Evolutionary conservation across 2,888 invertebrate species (phyloP).

Genomic region (Congeria kusceri): DNA sequence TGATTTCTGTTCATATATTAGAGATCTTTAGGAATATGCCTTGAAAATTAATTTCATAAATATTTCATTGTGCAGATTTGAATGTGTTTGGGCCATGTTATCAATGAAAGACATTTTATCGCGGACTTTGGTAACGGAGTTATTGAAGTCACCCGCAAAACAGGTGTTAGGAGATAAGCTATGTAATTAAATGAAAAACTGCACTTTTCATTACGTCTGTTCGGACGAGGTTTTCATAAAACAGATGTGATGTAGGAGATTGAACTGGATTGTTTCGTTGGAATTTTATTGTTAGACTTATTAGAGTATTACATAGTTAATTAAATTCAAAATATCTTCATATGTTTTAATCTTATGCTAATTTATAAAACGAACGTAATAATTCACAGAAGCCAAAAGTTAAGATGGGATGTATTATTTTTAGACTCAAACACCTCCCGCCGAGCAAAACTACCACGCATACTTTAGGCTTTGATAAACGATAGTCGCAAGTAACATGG

Average conservation of each 20-base stretch:
- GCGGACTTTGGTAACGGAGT: neutral
- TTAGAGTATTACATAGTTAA: no score
- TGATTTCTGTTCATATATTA: slow-evolving; percentile 21
- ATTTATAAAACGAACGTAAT: no score
- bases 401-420: no score
- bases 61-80: slow-evolving; percentile 3
- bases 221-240: slow-evolving; percentile 1
- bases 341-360: no score
- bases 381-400: no score
- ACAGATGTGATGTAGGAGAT: neutral
- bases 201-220: neutral
- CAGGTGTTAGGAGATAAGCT: slow-evolving; percentile 6
- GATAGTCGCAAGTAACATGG: no score
- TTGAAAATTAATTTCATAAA: slow-evolving; percentile 9
- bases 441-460: no score
- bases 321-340: no score
- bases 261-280: neutral
- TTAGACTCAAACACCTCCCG: no score
- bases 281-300: neutral
- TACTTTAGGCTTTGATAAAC: no score
- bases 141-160: slow-evolving; percentile 6
- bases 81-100: neutral
- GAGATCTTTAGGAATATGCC: neutral
- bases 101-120: neutral
- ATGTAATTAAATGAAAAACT: slow-evolving; percentile 22